Conservation (phyloP, 64 coral and sea anemone genomes). For the Acropora yongei region DNA sequence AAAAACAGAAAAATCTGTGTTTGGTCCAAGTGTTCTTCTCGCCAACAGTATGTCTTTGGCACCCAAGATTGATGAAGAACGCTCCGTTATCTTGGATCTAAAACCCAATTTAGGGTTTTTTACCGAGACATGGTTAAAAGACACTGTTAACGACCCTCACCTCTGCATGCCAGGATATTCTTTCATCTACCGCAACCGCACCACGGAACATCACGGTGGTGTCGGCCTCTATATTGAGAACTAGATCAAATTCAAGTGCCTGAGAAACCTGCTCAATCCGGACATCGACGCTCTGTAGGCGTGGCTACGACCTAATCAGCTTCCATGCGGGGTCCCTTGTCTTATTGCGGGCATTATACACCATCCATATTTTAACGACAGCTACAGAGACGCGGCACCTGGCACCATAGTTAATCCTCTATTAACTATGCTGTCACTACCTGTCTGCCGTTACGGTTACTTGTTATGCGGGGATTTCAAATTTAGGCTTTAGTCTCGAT, state of each 20-base stretch:
- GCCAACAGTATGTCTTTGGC: conserved; percentile 3
- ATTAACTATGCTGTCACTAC: background rate
- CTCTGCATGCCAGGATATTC: too few relatives aligned
- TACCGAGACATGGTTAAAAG: background rate
- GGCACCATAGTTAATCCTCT: too few relatives aligned
- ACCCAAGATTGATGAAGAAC: conserved; percentile 1
- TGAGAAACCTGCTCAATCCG: conserved; percentile 34
- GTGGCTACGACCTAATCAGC: conserved; percentile 3
- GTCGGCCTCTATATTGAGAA: conserved; percentile 19
- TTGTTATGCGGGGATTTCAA: conserved; percentile 57
- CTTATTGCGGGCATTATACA: conserved; percentile 34
- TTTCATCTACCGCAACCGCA: background rate
- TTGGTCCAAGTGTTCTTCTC: conserved; percentile 9
- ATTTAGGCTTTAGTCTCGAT: background rate
- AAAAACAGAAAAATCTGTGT: background rate
- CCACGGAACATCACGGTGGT: conserved; percentile 16
- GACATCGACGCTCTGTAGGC: conserved; percentile 10
- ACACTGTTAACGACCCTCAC: background rate
- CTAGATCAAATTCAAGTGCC: background rate
- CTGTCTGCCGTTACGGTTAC: conserved; percentile 19
- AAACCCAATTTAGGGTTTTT: conserved; percentile 3
- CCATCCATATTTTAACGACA: conserved; percentile 37
- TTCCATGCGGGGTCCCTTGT: conserved; percentile 7
- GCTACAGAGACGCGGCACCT: conserved; percentile 24
- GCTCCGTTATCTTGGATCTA: background rate